Conservation (phyloP, 2,113 vertebrate species). For the Pitta sordida region DNA sequence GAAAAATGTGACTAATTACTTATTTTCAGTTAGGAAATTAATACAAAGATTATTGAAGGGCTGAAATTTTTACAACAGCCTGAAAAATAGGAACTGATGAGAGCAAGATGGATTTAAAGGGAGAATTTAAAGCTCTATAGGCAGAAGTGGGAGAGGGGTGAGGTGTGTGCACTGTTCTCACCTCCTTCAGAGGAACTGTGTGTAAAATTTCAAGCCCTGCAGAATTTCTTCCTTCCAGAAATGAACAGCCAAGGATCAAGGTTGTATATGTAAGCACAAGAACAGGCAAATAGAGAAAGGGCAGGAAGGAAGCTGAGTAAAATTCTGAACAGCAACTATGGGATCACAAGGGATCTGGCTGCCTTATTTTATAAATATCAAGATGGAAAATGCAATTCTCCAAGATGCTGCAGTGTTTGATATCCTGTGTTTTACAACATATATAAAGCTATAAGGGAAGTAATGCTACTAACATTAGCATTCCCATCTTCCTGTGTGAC, state of each 20-base stretch:
- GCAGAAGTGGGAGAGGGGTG: neutral
- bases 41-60: constrained; percentile 41
- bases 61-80: neutral
- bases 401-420: neutral
- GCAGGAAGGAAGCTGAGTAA: neutral
- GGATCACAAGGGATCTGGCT: neutral
- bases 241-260: neutral
- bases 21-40: constrained; percentile 50
- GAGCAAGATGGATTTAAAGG: neutral
- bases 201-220: neutral
- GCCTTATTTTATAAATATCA: neutral
- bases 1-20: constrained; percentile 57
- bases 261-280: neutral
- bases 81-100: neutral
- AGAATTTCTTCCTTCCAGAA: neutral
- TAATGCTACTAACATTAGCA: neutral
- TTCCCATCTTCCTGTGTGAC: neutral
- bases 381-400: neutral
- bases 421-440: neutral
- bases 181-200: neutral
- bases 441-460: neutral
- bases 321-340: neutral
- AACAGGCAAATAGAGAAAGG: neutral
- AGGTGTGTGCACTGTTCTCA: neutral
- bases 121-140: neutral